Conservation (phyloP, 2,113 vertebrate genomes). For the Sakesphorus luctuosus region DNA sequence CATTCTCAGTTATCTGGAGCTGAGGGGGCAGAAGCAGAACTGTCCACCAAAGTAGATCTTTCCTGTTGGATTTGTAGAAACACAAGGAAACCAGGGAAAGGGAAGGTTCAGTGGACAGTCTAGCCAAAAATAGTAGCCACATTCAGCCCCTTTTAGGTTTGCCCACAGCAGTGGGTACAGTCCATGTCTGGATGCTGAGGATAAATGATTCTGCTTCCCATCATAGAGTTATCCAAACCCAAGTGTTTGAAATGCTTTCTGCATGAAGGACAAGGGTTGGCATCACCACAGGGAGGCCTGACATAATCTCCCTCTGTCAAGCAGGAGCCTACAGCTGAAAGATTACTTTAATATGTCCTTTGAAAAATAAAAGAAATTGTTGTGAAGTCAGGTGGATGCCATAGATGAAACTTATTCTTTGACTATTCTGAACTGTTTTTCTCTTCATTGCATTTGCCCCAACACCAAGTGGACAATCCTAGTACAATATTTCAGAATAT, state of each 20-base stretch:
- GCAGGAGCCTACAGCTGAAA: neutral
- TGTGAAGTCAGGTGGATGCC: neutral
- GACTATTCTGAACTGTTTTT: neutral
- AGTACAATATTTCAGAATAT: neutral
- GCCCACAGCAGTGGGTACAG: neutral
- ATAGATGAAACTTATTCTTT: neutral
- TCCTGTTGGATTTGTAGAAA: neutral
- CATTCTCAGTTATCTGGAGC: accelerated
- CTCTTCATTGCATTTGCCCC: neutral
- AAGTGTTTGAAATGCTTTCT: neutral
- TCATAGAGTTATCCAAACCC: neutral
- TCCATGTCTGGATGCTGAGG: neutral
- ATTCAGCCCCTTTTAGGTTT: neutral
- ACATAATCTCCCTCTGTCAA: neutral
- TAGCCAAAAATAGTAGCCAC: neutral
- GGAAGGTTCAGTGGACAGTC: neutral
- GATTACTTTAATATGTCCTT: neutral
- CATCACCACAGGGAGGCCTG: neutral
- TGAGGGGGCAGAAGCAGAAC: neutral
- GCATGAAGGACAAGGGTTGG: neutral
- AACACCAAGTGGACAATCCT: neutral
- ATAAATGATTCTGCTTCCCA: accelerated
- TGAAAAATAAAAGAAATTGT: neutral
- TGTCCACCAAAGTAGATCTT: neutral
- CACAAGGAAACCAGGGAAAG: neutral